Evolutionary conservation across 2,888 invertebrate species (phyloP), one percentile per base, ranked within the genome.

Genomic region (Yponomeuta sedellus): DNA sequence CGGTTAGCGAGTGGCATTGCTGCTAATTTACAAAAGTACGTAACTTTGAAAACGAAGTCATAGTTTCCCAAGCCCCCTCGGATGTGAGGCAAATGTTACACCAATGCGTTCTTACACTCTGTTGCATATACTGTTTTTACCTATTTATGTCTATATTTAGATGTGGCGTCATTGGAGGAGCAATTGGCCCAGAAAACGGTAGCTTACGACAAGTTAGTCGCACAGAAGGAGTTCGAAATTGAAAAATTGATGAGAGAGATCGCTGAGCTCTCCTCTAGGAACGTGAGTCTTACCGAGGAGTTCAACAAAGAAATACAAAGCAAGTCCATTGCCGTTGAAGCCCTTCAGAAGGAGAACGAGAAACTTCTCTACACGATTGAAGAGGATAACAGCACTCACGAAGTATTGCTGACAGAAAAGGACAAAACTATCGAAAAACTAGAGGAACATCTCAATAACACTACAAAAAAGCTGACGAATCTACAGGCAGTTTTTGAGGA

Each of bases 371-470:
- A 74, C 67, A 72, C 74, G 2, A 75, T 82, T 61, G 77, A 83
- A 72, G 76, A 80, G 69, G 77, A 79, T 65, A 82, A 78, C 22
- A 80, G 73, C 67, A 80, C 71, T 56, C 77, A 79, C 69, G 81
- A 80, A 72, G 63, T 75, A 4, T 62, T 77, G 44, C 59, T 80
- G 10, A 80, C 79, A 71, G 82, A 81, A 67, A 83, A 83, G 67
- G 77, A 82, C 66, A 68, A 67, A 40, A 68, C 78, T 11, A 80
- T 84, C 59, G 77, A 79, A 66, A 74, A 71, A 44, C 68, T 85
- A 16, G 80, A 83, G 70, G 70, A 73, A 61, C 74, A 75, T 61
- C 58, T 82, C 19, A 78, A 77, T 71, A 67, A 69, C 34, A 69
- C 73, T 22, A 70, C 68, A 34, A 68, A 67, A 28, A 71, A 77